Evolutionary conservation across 2,113 vertebrate species (phyloP).

Genomic region (Phylloscopus trochiloides): DNA sequence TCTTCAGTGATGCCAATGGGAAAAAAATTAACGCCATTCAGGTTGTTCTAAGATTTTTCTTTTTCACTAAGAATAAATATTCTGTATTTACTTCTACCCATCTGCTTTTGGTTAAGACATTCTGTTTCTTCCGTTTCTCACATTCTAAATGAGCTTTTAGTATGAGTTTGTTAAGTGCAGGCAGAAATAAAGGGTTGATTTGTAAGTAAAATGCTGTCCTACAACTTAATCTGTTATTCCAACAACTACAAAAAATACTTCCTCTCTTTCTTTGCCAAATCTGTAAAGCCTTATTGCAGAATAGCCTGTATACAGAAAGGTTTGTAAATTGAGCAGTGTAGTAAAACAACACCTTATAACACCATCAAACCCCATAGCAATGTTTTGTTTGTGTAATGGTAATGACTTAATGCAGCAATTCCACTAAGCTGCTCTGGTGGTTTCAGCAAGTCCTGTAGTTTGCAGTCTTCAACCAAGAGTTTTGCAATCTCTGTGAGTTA

Average conservation of each 20-base stretch:
- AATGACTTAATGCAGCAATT: background rate
- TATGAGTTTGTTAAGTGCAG: background rate
- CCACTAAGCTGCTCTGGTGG: background rate
- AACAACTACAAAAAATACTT: background rate
- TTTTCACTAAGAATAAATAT: background rate
- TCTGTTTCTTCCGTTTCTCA: background rate
- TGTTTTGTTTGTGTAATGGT: background rate
- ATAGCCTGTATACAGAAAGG: background rate
- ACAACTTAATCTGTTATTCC: background rate
- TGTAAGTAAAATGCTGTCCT: background rate
- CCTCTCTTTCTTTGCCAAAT: background rate
- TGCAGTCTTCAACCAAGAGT: background rate
- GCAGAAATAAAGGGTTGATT: background rate
- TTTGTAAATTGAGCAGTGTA: background rate
- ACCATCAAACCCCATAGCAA: background rate
- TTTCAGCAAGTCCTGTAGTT: background rate
- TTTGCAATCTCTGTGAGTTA: background rate
- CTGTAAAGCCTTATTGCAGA: background rate
- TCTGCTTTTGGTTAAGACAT: background rate
- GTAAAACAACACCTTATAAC: background rate
- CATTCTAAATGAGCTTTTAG: background rate
- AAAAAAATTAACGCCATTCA: rapidly evolving
- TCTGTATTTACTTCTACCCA: background rate
- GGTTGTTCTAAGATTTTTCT: background rate
- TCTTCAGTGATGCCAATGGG: background rate